These are phyloP conservation scores for Rhineura floridana DNA, from an alignment of 2,113 vertebrate genomes.

Conservation along the genomic window DNA sequence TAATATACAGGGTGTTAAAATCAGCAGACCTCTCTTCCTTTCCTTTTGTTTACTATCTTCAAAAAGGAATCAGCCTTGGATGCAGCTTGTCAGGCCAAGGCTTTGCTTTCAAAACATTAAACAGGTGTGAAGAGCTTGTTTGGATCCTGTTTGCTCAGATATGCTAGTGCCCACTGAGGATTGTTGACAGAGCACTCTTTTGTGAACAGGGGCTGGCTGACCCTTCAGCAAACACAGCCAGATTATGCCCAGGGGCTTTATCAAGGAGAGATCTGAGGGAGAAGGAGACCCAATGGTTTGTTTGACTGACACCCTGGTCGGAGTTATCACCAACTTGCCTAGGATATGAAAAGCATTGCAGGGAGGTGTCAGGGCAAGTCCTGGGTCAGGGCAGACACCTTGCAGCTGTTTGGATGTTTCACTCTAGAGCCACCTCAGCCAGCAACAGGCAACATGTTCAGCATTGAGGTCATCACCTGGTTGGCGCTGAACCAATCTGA, in stretches of 20 bases:
- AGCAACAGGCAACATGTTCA: not conserved
- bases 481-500: not conserved
- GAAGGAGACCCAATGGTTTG: constrained; percentile 5
- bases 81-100: rapidly evolving
- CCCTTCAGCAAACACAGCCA: constrained; percentile 42
- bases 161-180: not conserved
- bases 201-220: not conserved
- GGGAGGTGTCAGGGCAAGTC: constrained; percentile 27
- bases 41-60: constrained; percentile 8
- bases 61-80: not conserved
- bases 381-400: constrained; percentile 32
- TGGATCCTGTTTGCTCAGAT: constrained; percentile 38
- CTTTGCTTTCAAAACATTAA: not conserved
- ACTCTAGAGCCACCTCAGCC: not conserved
- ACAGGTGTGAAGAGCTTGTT: constrained; percentile 53
- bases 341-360: not conserved
- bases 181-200: constrained; percentile 45
- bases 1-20: not conserved
- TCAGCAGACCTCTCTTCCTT: not conserved
- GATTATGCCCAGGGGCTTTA: constrained; percentile 15
- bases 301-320: constrained; percentile 45
- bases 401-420: rapidly evolving
- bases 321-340: rapidly evolving
- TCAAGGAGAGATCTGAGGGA: constrained; percentile 32
- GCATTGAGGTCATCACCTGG: not conserved